A percentile compares a stretch with the other conserved stretches of the same genome.
These are phyloP conservation scores for Samia ricini DNA, from an alignment of 1,140 invertebrate species.

Conservation along the genomic window DNA sequence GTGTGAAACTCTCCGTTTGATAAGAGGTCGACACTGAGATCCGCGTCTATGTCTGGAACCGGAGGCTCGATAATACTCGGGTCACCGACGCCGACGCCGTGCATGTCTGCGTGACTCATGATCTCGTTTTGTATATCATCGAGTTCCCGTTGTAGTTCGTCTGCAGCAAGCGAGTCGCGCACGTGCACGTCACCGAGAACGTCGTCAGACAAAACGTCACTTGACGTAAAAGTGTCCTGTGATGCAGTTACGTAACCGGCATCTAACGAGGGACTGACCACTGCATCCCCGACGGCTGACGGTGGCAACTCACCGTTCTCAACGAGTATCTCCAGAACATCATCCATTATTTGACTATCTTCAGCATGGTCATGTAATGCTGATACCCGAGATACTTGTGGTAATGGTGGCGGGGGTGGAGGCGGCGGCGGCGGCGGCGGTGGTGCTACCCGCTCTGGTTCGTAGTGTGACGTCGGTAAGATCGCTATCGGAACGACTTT, in stretches of 20 bases:
- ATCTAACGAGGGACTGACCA: conserved; percentile 37
- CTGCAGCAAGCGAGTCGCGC: conserved; percentile 50
- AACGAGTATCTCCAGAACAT: conserved; percentile 96
- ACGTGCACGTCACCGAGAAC: conserved; percentile 50
- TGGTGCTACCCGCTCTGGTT: conserved; percentile 73
- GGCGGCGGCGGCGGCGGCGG: conserved; percentile 55
- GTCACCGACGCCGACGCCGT: conserved; percentile 31
- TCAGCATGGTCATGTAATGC: conserved; percentile 67
- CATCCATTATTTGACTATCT: conserved; percentile 89
- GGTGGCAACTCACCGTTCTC: conserved; percentile 95
- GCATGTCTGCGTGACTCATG: conserved; percentile 53
- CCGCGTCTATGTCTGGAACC: conserved; percentile 45
- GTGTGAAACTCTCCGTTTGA: conserved; percentile 54
- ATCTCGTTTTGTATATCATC: conserved; percentile 67
- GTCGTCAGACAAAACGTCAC: conserved; percentile 51
- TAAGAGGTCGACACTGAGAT: conserved; percentile 52
- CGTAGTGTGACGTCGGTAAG: conserved; percentile 56
- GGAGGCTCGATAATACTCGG: conserved; percentile 33
- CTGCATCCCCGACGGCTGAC: conserved; percentile 81
- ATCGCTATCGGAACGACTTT: conserved; percentile 75
- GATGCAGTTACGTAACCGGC: conserved; percentile 37
- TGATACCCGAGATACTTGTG: conserved; percentile 40
- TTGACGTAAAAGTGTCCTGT: conserved; percentile 48
- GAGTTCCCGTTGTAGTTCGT: conserved; percentile 61
- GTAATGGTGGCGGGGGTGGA: conserved; percentile 74